phyloP scores from a whole-genome alignment of 2,888 invertebrate genomes.

The Caenorhabditis virilis region DNA sequence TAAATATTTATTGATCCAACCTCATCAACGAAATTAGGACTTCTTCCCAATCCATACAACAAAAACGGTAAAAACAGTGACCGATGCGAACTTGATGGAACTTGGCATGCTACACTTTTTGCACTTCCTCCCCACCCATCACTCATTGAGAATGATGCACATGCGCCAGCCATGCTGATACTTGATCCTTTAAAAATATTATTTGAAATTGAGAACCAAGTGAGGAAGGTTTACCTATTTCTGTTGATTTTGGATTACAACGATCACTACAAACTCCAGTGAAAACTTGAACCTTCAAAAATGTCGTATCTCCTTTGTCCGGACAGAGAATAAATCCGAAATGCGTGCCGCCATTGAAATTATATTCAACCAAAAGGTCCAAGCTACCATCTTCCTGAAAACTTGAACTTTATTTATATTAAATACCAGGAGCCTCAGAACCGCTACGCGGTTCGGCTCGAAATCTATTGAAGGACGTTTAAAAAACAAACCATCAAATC shows the following conservation, averaged over 20 bases:
- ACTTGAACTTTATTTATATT: too few species aligned
- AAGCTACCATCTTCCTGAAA: conserved; percentile 68
- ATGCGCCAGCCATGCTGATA: conserved; percentile 66
- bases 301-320: conserved; percentile 67
- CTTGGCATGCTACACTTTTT: conserved; percentile 58
- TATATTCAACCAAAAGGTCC: conserved; percentile 65
- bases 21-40: conserved; percentile 87
- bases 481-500: too few species aligned
- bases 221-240: conserved; percentile 5
- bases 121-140: conserved; percentile 52
- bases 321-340: conserved; percentile 43
- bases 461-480: too few species aligned
- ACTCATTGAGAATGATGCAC: conserved; percentile 60
- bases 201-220: not conserved
- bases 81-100: conserved; percentile 70
- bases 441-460: too few species aligned
- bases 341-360: conserved; percentile 11
- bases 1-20: too few species aligned
- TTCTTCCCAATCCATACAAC: conserved; percentile 94
- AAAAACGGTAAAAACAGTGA: conserved; percentile 92
- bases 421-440: too few species aligned
- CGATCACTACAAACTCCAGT: conserved; percentile 47
- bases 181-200: conserved; percentile 55
- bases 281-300: conserved; percentile 67
- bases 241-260: conserved; percentile 33